Conservation (phyloP, 2,888 invertebrate genomes). For the Tenthredo amoena region DNA sequence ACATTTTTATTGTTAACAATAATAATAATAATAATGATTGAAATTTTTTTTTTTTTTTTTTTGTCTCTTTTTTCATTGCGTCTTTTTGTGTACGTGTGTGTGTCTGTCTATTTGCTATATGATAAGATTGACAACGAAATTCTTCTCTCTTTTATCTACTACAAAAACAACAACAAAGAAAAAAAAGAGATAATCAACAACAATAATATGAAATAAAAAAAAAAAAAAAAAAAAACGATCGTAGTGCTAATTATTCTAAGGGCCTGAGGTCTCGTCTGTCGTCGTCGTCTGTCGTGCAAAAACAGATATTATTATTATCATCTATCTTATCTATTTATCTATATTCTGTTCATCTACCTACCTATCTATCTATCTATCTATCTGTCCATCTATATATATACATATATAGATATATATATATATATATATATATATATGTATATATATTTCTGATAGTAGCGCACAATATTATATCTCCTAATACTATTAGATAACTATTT, state of each 20-base stretch:
- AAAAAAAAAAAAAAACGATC: neutral
- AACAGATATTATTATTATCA: neutral
- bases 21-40: neutral
- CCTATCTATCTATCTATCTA: constrained; percentile 42
- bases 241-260: neutral
- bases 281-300: neutral
- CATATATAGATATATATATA: neutral
- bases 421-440: no score
- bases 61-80: neutral
- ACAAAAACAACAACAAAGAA: neutral
- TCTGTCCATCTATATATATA: neutral
- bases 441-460: neutral
- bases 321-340: constrained; percentile 6
- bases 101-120: neutral
- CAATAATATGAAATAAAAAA: neutral
- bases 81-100: neutral
- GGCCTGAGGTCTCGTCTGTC: neutral
- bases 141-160: neutral
- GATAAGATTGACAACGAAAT: neutral
- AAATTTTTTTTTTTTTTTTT: neutral
- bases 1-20: neutral
- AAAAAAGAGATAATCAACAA: neutral
- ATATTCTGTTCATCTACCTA: constrained; percentile 12
- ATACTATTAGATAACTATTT: neutral
- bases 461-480: neutral